Conservation (phyloP, 2,888 invertebrate species). For the Phaonia tiefii region DNA sequence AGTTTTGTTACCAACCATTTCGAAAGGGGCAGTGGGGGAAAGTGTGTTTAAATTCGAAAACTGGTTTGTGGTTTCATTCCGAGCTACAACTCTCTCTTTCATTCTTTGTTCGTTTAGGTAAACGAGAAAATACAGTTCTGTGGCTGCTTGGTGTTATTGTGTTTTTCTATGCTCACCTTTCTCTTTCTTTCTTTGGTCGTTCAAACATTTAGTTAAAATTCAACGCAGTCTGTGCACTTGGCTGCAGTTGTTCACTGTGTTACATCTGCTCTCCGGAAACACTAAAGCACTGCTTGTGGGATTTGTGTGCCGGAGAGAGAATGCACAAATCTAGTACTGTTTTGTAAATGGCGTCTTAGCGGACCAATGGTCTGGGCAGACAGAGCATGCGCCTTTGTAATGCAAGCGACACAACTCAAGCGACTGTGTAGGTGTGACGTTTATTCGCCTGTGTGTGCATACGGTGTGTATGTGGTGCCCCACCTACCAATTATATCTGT, state of each 20-base stretch:
- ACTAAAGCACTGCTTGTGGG: background rate
- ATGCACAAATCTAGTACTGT: conserved; percentile 16
- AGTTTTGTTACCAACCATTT: conserved; percentile 26
- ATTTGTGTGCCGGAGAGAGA: background rate
- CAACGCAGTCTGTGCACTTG: conserved; percentile 41
- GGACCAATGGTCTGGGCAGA: conserved; percentile 78
- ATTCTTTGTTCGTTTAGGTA: no score
- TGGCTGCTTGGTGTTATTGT: no score
- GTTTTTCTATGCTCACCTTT: no score
- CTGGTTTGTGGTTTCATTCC: conserved; percentile 27
- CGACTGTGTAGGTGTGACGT: no score
- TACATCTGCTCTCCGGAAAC: background rate
- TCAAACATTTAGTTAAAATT: no score
- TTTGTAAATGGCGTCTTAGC: conserved; percentile 79
- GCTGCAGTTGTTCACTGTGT: conserved; percentile 38
- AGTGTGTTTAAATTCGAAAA: conserved; percentile 32
- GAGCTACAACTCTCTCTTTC: conserved; percentile 17
- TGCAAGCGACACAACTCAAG: background rate
- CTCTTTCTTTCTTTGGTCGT: no score
- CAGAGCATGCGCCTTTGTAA: conserved; percentile 75
- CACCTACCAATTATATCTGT: conserved; percentile 58
- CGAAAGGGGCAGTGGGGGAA: conserved; percentile 34
- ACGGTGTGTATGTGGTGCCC: conserved; percentile 50
- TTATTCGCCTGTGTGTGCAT: background rate
- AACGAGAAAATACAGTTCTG: no score